A percentile compares a stretch with the other conserved stretches of the same genome.
These are phyloP conservation scores for Dinothrombium tinctorium DNA, from an alignment of 1,140 invertebrate genomes.

Conservation along the genomic window DNA sequence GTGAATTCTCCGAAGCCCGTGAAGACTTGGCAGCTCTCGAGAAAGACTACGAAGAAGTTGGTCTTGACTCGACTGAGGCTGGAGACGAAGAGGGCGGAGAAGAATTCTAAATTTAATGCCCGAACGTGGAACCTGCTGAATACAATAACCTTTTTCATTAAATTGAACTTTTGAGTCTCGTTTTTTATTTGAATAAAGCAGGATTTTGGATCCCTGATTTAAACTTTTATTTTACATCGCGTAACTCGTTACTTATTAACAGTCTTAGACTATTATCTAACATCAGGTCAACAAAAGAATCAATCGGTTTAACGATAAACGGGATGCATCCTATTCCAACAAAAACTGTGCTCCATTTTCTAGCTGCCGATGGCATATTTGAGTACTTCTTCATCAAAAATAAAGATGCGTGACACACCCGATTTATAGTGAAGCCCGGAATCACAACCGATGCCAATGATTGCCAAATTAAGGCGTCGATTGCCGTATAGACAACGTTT, in stretches of 20 bases:
- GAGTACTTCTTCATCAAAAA: constrained; percentile 27
- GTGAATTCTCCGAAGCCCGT: constrained; percentile 23
- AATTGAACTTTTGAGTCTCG: no score
- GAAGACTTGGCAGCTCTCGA: constrained; percentile 42
- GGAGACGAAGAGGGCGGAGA: constrained; percentile 26
- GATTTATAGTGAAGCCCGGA: constrained; percentile 76
- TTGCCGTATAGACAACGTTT: constrained; percentile 27
- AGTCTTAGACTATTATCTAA: no score
- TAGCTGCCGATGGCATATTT: constrained; percentile 24
- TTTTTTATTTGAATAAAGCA: no score
- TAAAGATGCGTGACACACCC: constrained; percentile 40
- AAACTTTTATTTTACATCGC: no score
- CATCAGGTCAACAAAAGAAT: no score
- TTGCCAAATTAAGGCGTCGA: constrained; percentile 76
- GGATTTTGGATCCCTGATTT: no score
- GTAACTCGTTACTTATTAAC: no score
- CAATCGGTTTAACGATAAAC: no score
- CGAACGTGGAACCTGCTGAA: no score
- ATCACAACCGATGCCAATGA: constrained; percentile 69
- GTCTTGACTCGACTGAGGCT: constrained; percentile 31
- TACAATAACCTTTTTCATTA: no score
- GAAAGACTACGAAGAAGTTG: constrained; percentile 41
- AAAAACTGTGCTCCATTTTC: constrained; percentile 41
- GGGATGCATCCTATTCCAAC: constrained; percentile 64
- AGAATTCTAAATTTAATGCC: constrained; percentile 18